Conservation (phyloP, 1,140 invertebrate species). For the Globodera rostochiensis region DNA sequence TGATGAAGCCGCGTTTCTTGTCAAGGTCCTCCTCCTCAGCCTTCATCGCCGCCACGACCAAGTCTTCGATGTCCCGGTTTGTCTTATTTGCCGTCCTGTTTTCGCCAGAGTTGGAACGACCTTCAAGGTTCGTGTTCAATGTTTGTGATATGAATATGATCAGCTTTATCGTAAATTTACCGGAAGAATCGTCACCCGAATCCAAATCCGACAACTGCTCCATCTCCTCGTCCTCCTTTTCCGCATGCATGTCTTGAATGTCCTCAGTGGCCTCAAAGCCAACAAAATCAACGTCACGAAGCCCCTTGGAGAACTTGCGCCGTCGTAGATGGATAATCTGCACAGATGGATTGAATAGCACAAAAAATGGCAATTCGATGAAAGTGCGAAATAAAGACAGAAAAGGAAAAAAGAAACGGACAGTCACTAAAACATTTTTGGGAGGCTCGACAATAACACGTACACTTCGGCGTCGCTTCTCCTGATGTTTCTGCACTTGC, state of each 20-base stretch:
- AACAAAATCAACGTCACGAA: conserved; percentile 53
- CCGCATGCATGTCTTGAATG: conserved; percentile 55
- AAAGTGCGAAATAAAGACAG: neutral
- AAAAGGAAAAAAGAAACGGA: neutral
- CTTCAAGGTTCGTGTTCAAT: neutral
- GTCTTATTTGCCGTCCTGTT: conserved; percentile 65
- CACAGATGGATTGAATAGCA: conserved; percentile 17
- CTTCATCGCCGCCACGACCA: conserved; percentile 74
- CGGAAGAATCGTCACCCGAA: conserved; percentile 17
- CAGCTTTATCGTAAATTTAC: neutral
- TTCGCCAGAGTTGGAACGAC: neutral
- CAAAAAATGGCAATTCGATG: neutral
- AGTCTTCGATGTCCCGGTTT: conserved; percentile 81
- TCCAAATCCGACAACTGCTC: conserved; percentile 23
- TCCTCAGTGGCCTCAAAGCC: conserved; percentile 64
- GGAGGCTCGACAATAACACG: conserved; percentile 14
- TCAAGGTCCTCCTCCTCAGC: conserved; percentile 80
- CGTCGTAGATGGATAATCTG: conserved; percentile 59
- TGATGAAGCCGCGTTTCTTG: conserved; percentile 91
- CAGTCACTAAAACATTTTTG: conserved; percentile 14
- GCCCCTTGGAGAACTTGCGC: conserved; percentile 57
- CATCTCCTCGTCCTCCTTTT: conserved; percentile 51
- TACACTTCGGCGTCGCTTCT: conserved; percentile 47
- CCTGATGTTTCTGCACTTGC: conserved; percentile 33
- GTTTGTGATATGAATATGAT: too few relatives aligned